A percentile compares a stretch with the other conserved stretches of the same genome.
These are phyloP conservation scores for Drosophila hamatofila DNA, from an alignment of 2,888 invertebrate genomes.

Conservation along the genomic window DNA sequence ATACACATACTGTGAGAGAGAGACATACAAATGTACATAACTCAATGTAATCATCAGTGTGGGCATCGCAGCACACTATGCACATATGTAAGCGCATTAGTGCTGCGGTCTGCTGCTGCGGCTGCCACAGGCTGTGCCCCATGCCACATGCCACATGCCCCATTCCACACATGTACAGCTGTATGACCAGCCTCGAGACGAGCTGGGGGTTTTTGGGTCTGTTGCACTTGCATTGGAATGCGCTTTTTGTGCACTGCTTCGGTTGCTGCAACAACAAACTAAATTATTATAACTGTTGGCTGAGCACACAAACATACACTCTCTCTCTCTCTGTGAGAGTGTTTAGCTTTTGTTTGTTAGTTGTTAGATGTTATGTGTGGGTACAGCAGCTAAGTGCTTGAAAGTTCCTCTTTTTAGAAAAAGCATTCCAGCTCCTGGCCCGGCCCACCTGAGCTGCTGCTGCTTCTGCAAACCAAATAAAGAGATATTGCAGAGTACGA, in stretches of 20 bases:
- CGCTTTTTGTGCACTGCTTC: conserved; percentile 64
- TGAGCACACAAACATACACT: conserved; percentile 16
- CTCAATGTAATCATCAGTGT: conserved; percentile 61
- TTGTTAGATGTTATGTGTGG: conserved; percentile 51
- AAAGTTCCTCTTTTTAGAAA: conserved; percentile 27
- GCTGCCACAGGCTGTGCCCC: conserved; percentile 44
- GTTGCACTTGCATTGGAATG: conserved; percentile 50
- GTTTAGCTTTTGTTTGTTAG: conserved; percentile 49
- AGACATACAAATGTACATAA: conserved; percentile 26
- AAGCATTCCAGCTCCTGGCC: conserved; percentile 18
- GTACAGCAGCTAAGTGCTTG: conserved; percentile 55
- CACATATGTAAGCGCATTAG: conserved; percentile 68
- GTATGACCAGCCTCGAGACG: conserved; percentile 2
- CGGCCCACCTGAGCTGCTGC: conserved; percentile 42
- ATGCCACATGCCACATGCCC: conserved; percentile 17
- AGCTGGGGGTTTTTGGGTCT: neutral
- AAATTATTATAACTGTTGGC: conserved; percentile 62
- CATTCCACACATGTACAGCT: conserved; percentile 20
- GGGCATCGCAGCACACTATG: conserved; percentile 28
- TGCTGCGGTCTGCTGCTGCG: conserved; percentile 68
- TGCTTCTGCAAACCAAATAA: conserved; percentile 9
- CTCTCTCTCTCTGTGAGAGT: conserved; percentile 1
- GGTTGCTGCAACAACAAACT: conserved; percentile 57
- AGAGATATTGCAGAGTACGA: conserved; percentile 4
- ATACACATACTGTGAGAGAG: neutral